Base-by-base conservation (phyloP, 2,113 vertebrate genomes). In the Archilochus colubris region DNA sequence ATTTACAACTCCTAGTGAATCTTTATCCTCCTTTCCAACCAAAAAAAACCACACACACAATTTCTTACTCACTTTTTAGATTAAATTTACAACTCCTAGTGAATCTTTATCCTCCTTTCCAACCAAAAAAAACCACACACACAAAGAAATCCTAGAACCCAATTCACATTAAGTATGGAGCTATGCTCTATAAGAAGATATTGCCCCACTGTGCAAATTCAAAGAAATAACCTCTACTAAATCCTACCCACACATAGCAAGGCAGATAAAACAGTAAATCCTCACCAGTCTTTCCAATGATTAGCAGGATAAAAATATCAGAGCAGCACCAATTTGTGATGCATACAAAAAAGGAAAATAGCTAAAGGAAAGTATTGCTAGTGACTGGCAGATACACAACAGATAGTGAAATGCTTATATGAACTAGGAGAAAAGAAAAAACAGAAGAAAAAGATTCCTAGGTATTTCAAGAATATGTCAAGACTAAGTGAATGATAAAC, bases 261-360 rank as follows among this genome's bases (percentile, higher is more conserved):
- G 24, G 53, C 30, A 79, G 44, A n/a, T 89, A 40, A 76, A 67
- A 36, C 19, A 82, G 62, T 63, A 92, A 93, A 93, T 91, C 86
- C 70, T 72, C 46, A 69, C 25, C 81, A 94, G 87, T 89, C 73
- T 82, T 82, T 62, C 30, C 86, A 76, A 62, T 91, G 50, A 97
- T 95, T 57, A 94, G 31, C 27, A 76, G 54, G 89, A 89, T 89
- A 87, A 92, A 94, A 96, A 85, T 62, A 46, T 66, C 46, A 86
- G 58, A 66, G 50, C 27, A 51, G 50, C 58, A 82, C 43, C n/a
- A 86, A 62, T 68, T 82, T 82, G 79, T 82, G 50, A 88, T 61
- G 48, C 43, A 81, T 30, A 61, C 31, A 76, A 58, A 81, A 91
- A 66, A 27, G 53, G 36, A 36, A 66, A 85, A 63, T 91, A 79